A percentile compares a stretch with the other conserved stretches of the same genome.
These are phyloP conservation scores for Phthorimaea operculella DNA, from an alignment of 1,140 invertebrate species.

Conservation along the genomic window DNA sequence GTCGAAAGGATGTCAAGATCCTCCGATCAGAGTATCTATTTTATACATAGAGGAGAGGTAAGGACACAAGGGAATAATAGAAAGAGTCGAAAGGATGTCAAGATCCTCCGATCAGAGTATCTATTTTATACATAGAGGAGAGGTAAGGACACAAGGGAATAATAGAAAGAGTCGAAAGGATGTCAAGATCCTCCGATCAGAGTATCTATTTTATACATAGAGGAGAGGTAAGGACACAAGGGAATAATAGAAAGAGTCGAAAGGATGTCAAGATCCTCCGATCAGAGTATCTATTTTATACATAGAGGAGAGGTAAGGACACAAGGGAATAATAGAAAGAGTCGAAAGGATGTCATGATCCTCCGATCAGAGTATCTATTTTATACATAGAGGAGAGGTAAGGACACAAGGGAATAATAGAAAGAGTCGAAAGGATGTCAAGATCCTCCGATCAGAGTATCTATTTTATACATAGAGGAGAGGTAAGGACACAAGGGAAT, in stretches of 20 bases:
- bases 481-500: constrained; percentile 29
- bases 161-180: too few relatives aligned
- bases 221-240: constrained; percentile 43
- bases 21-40: constrained; percentile 60
- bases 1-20: too few relatives aligned
- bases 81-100: too few relatives aligned
- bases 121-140: constrained; percentile 63
- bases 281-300: constrained; percentile 64
- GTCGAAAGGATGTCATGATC: too few relatives aligned
- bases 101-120: constrained; percentile 59
- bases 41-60: constrained; percentile 64
- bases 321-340: too few relatives aligned
- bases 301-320: constrained; percentile 56
- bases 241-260: too few relatives aligned
- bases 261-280: too few relatives aligned
- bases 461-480: constrained; percentile 63
- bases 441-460: constrained; percentile 64
- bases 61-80: background rate
- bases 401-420: background rate
- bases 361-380: constrained; percentile 63
- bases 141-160: constrained; percentile 29
- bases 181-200: too few relatives aligned
- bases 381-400: constrained; percentile 64
- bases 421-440: too few relatives aligned
- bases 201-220: constrained; percentile 64